Evolutionary conservation across 2,113 vertebrate genomes (phyloP), one percentile per base, ranked within the genome.

Genomic region (Coptodon rendalli): DNA sequence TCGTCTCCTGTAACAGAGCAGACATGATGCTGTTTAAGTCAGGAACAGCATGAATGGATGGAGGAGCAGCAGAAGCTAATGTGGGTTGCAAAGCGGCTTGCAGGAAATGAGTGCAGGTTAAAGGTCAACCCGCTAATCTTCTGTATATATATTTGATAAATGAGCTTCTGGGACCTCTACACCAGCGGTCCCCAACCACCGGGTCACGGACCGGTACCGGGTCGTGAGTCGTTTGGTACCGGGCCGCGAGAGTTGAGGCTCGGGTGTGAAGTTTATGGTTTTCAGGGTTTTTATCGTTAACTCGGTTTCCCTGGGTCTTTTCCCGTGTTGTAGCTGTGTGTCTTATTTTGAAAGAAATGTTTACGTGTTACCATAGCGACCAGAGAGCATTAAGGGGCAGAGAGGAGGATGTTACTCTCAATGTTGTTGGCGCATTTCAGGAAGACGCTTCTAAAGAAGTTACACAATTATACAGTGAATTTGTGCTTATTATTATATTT

Each of bases 281-380:
- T 50, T 5, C 17, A 3, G 0, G 48, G 48, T 9, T 19, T 50
- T 50, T 50, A 50, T 50, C 7, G 7, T 31, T 59, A 31, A 59
- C 56, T 59, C 14, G 0, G 13, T 59, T 57, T 29, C 7, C 4
- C 56, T 0, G 1, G 24, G 0, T 56, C 0, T 56, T 56, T 56
- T 56, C 22, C 6, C 2, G 1, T 59, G 56, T 59, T 29, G 56
- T 59, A 59, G 56, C 16, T 2, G 13, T 16, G 27, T 0, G 0
- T 59, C 27, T 59, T 31, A 59, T 59, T 4, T 59, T 59, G 57
- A 59, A 59, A 31, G 14, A 17, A 59, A 59, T 59, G 2, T 59
- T 59, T 59, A 17, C 5, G 1, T 0, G 5, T 61, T 61, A 61
- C 27, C 57, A 61, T 59, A 59, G 57, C 5, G 0, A 61, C 1